These are phyloP conservation scores for Oncorhynchus kisutch DNA, from an alignment of 2,113 vertebrate species.

Conservation along the genomic window DNA sequence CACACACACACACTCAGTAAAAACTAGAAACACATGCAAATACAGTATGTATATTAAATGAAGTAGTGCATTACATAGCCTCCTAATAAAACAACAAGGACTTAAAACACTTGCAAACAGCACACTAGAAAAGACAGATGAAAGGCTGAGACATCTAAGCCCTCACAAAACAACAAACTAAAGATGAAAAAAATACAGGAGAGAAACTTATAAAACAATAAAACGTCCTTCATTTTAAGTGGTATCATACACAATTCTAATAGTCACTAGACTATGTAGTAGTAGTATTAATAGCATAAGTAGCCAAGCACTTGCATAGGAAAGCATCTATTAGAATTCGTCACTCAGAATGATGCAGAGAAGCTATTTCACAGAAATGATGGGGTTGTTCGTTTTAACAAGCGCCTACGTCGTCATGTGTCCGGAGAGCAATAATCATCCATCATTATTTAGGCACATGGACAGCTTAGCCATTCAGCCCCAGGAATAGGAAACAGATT, in stretches of 20 bases:
- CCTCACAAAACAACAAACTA: too few relatives aligned
- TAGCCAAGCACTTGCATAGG: neutral
- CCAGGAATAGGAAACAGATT: conserved; percentile 22
- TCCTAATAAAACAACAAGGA: too few relatives aligned
- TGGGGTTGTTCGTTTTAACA: conserved; percentile 12
- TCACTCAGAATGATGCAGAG: conserved; percentile 11
- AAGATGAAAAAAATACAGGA: too few relatives aligned
- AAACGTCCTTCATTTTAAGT: too few relatives aligned
- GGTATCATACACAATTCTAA: neutral
- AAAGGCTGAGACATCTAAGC: too few relatives aligned
- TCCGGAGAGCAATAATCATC: conserved; percentile 14
- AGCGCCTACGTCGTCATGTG: neutral
- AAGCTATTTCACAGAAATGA: conserved; percentile 10
- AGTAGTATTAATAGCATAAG: neutral
- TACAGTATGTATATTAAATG: too few relatives aligned
- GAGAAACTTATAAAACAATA: too few relatives aligned
- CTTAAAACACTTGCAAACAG: too few relatives aligned
- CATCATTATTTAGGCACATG: conserved; percentile 14
- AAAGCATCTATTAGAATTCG: conserved; percentile 3
- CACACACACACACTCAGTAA: too few relatives aligned
- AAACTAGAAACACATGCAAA: too few relatives aligned
- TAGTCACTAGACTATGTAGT: neutral
- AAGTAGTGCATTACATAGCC: too few relatives aligned
- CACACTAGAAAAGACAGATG: too few relatives aligned
- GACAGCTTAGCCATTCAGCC: conserved; percentile 14